Evolutionary conservation across 2,888 invertebrate genomes (phyloP), one percentile per base, ranked within the genome.

Genomic region (Pecten maximus): DNA sequence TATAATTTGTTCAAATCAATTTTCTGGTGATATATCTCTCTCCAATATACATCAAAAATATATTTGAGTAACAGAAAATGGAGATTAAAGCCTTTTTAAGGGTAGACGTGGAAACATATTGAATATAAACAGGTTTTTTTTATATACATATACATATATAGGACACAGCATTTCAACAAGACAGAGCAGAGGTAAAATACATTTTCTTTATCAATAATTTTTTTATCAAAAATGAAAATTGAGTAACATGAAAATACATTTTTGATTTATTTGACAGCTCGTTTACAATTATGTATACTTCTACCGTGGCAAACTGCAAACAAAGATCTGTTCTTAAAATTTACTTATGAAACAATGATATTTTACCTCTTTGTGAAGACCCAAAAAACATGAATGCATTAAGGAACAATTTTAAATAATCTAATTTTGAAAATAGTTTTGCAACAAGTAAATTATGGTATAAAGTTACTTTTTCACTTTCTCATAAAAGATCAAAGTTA

Each of bases 81-180:
- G 8, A 19, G 15, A 54, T 35, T 4, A 28, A 74, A 6, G 0
- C 35, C 6, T 10, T 74, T 35, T 74, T 1, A 74, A 12, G 15
- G 74, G 35, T 10, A 74, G 35, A 74, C 10, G 10, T 12, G 74
- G 12, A 28, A 74, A 40, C 54, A 74, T n/a, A n/a, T n/a, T n/a
- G n/a, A n/a, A n/a, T n/a, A n/a, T n/a, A 74, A 40, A 35, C 28
- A n/a, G 28, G n/a, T n/a, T 87, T 2, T 35, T 40, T 50, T 15
- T n/a, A 90, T n/a, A 39, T 35, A 16, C 39, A 39, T 4, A 89
- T 15, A 89, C 35, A 89, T 35, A 89, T 40, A 40, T 87, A 87
- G 19, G 40, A 28, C 28, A n/a, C 39, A 28, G 74, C 23, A 88
- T 6, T 88, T 35, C 40, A 48, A 40, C 28, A 86, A 44, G 35